Evolutionary conservation across 2,888 invertebrate genomes (phyloP).

Genomic region (Amphipoea oculea): DNA sequence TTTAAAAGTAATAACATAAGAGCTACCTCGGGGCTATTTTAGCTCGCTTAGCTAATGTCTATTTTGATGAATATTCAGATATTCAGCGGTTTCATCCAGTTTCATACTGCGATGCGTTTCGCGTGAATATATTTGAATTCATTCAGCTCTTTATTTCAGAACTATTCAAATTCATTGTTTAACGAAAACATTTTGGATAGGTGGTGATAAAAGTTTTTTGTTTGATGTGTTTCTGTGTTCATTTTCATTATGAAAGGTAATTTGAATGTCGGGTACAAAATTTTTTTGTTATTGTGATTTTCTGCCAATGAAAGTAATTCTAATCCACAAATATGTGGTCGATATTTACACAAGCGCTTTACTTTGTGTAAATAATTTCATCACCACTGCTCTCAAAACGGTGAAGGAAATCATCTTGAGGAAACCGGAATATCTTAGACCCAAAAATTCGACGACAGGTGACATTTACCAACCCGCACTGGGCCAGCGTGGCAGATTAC

Average conservation of each 20-base stretch:
- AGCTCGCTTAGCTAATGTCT: constrained; percentile 58
- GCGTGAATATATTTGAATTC: constrained; percentile 68
- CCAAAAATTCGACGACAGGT: too few species aligned
- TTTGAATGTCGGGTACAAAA: background rate
- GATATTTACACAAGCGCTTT: too few species aligned
- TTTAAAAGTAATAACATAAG: constrained; percentile 41
- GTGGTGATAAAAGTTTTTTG: constrained; percentile 8
- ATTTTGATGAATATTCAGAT: constrained; percentile 68
- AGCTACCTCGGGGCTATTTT: constrained; percentile 16
- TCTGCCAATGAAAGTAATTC: too few species aligned
- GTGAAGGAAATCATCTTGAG: too few species aligned
- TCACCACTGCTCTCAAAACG: too few species aligned
- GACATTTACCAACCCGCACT: too few species aligned
- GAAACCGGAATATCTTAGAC: too few species aligned
- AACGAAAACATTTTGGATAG: constrained; percentile 28
- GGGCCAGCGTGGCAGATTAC: too few species aligned
- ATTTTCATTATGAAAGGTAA: constrained; percentile 3
- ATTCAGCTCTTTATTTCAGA: constrained; percentile 46
- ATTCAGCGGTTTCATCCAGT: constrained; percentile 59
- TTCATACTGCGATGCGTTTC: constrained; percentile 61
- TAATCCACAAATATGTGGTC: too few species aligned
- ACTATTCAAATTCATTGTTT: constrained; percentile 53
- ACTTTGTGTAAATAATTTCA: too few species aligned
- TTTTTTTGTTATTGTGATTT: background rate
- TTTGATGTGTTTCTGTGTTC: background rate